Conservation (phyloP, 2,113 vertebrate species). For the Ammodytes marinus region DNA sequence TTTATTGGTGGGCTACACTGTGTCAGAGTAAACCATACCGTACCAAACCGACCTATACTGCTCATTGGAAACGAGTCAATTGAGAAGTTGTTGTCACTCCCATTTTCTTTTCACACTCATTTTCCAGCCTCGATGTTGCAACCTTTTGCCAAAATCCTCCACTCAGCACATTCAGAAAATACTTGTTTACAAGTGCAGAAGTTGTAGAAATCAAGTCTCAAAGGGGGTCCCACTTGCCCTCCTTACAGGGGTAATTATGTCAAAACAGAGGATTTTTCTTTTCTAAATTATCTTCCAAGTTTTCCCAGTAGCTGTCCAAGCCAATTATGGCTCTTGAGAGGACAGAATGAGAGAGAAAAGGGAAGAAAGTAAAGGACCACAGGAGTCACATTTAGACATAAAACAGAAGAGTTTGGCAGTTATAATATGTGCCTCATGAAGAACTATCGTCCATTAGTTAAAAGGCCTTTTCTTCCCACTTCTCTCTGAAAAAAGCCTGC, state of each 20-base stretch:
- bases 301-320: slow-evolving; percentile 43
- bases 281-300: slow-evolving; percentile 41
- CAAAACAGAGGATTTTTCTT: slow-evolving; percentile 31
- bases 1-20: background rate
- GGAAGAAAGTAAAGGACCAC: slow-evolving; percentile 27
- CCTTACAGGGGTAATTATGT: slow-evolving; percentile 52
- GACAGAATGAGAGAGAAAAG: slow-evolving; percentile 18
- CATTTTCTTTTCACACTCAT: slow-evolving; percentile 31
- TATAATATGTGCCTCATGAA: slow-evolving; percentile 8
- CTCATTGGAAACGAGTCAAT: too few relatives aligned
- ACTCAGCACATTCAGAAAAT: slow-evolving; percentile 14
- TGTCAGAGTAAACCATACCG: too few relatives aligned
- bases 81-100: slow-evolving; percentile 39
- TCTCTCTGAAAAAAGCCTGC: slow-evolving; percentile 14
- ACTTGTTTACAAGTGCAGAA: slow-evolving; percentile 33
- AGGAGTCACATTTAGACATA: slow-evolving; percentile 52
- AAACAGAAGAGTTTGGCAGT: slow-evolving; percentile 16
- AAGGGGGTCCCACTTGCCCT: slow-evolving; percentile 27
- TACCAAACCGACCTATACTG: too few relatives aligned
- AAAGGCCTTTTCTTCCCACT: slow-evolving; percentile 11
- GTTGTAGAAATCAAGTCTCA: slow-evolving; percentile 16
- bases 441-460: slow-evolving; percentile 29
- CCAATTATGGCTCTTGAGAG: slow-evolving; percentile 49
- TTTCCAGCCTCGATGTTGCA: slow-evolving; percentile 16
- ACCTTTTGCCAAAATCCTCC: slow-evolving; percentile 25